phyloP scores from a whole-genome alignment of 2,797 vertebrate species.

The Mus minutoides region DNA sequence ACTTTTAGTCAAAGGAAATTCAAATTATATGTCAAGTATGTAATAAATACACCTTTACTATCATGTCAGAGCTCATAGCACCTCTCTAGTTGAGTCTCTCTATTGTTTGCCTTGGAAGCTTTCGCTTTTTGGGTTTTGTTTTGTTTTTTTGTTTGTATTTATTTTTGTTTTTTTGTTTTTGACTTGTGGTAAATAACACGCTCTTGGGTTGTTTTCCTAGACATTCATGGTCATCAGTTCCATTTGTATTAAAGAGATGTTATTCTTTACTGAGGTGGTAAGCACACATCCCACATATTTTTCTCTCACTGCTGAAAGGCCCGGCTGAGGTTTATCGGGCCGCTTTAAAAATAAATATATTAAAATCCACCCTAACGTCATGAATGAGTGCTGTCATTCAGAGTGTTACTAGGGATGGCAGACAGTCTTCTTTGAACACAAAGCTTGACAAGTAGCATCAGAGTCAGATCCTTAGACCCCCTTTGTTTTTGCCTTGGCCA shows the following conservation, averaged over 20 bases:
- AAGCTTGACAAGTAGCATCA: fast-evolving
- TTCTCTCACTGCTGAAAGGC: slow-evolving; percentile 26
- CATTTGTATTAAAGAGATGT: background rate
- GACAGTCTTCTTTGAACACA: background rate
- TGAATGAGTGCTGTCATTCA: background rate
- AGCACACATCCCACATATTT: background rate
- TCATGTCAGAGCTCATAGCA: slow-evolving; percentile 13
- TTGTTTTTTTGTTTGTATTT: too few relatives aligned
- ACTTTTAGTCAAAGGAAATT: slow-evolving; percentile 31
- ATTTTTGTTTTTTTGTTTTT: background rate
- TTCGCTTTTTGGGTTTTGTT: background rate
- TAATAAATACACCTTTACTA: background rate
- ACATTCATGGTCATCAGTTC: slow-evolving; percentile 29
- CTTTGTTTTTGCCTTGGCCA: slow-evolving; percentile 60
- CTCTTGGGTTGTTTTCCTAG: slow-evolving; percentile 14
- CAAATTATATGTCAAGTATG: slow-evolving; percentile 8
- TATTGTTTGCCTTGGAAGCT: background rate
- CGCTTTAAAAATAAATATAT: slow-evolving; percentile 33
- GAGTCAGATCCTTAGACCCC: background rate
- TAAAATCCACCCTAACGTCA: background rate
- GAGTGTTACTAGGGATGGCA: background rate
- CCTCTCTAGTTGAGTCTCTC: background rate
- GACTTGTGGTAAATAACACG: background rate
- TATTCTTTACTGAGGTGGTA: background rate
- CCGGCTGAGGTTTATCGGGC: slow-evolving; percentile 21